These are phyloP conservation scores for Gari tellinella DNA, from an alignment of 2,888 invertebrate species.

Conservation along the genomic window DNA sequence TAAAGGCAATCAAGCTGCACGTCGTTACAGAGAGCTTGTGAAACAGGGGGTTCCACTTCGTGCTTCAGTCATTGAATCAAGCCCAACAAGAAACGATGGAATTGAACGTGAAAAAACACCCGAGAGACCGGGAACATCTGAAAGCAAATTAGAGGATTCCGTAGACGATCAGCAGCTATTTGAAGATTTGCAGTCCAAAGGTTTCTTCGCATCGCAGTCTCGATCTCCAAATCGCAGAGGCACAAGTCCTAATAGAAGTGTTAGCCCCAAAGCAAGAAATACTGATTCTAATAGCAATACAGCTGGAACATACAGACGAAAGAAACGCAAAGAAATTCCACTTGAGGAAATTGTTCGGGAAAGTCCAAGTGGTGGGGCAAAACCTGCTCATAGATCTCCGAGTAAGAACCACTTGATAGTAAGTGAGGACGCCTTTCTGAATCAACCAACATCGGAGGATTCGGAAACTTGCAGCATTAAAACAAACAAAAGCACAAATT, in stretches of 20 bases:
- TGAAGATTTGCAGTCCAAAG: constrained; percentile 68
- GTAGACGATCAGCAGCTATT: constrained; percentile 64
- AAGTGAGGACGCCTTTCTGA: constrained; percentile 63
- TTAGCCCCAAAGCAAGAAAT: constrained; percentile 1
- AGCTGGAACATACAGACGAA: constrained; percentile 19
- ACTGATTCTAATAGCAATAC: constrained; percentile 32
- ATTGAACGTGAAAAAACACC: constrained; percentile 33
- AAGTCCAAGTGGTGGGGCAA: constrained; percentile 64
- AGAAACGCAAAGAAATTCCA: constrained; percentile 53
- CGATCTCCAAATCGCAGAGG: constrained; percentile 51
- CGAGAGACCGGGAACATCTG: constrained; percentile 43
- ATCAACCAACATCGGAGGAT: constrained; percentile 68
- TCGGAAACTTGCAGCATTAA: constrained; percentile 69
- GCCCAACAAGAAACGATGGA: constrained; percentile 37
- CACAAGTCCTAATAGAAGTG: constrained; percentile 27
- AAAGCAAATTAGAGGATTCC: constrained; percentile 45
- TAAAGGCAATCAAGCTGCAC: constrained; percentile 49
- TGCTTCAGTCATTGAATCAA: constrained; percentile 70
- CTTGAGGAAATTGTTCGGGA: constrained; percentile 75
- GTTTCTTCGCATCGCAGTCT: constrained; percentile 62
- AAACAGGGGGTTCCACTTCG: constrained; percentile 75
- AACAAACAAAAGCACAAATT: constrained; percentile 57
- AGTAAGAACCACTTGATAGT: constrained; percentile 56
- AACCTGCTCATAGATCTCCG: constrained; percentile 48
- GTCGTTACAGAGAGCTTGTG: constrained; percentile 72